A percentile compares a stretch with the other conserved stretches of the same genome.
These are phyloP conservation scores for Tiliacea citrago DNA, from an alignment of 2,888 invertebrate species.

Conservation along the genomic window DNA sequence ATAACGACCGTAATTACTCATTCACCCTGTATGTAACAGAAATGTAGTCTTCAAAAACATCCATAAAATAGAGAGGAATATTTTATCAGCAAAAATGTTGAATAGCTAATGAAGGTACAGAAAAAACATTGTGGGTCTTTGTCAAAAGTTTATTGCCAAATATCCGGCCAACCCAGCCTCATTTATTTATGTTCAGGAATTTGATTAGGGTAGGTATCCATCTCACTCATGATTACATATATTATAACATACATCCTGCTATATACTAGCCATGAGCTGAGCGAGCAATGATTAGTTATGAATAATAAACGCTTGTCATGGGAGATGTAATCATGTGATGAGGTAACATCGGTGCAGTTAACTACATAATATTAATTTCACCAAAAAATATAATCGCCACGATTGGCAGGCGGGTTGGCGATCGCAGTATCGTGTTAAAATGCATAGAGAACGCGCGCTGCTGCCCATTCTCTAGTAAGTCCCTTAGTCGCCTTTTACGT, in stretches of 20 bases:
- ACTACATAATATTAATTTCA: too few relatives aligned
- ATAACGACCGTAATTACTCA: conserved; percentile 45
- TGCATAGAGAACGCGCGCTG: too few relatives aligned
- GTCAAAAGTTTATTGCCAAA: conserved; percentile 56
- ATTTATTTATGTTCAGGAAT: conserved; percentile 49
- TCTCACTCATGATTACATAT: conserved; percentile 30
- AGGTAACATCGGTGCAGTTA: too few relatives aligned
- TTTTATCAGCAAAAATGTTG: conserved; percentile 31
- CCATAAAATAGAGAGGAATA: conserved; percentile 22
- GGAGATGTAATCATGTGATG: not conserved
- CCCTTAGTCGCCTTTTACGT: too few relatives aligned
- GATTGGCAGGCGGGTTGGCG: too few relatives aligned
- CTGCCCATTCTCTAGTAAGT: too few relatives aligned
- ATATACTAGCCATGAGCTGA: not conserved
- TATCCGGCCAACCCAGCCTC: conserved; percentile 36
- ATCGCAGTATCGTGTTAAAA: too few relatives aligned
- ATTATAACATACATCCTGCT: conserved; percentile 20
- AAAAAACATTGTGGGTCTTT: conserved; percentile 52
- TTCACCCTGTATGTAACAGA: conserved; percentile 3
- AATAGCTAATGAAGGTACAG: conserved; percentile 26
- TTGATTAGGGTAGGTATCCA: conserved; percentile 61
- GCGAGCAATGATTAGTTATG: conserved; percentile 17
- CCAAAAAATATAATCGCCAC: too few relatives aligned
- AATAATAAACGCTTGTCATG: not conserved
- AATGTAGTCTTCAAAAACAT: conserved; percentile 34